These are phyloP conservation scores for Varecia variegata DNA, from an alignment of 2,797 vertebrate genomes.

Conservation along the genomic window DNA sequence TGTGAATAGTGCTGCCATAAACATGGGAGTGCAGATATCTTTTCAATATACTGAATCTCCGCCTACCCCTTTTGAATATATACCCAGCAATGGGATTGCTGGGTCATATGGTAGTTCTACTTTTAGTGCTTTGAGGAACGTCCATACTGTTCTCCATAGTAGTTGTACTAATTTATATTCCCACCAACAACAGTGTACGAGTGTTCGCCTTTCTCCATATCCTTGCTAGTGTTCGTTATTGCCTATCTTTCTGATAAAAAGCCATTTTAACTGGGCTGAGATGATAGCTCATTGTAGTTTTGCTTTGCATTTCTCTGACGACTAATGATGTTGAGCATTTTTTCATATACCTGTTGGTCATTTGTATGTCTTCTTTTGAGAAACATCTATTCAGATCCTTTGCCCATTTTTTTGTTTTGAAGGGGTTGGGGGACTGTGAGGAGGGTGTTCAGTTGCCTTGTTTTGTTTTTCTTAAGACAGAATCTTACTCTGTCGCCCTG, in stretches of 20 bases:
- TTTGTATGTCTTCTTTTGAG: too few relatives aligned
- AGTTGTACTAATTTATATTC: background rate
- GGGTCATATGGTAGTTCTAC: background rate
- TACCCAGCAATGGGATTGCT: background rate
- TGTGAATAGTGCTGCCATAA: background rate
- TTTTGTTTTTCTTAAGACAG: too few relatives aligned
- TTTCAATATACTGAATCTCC: background rate
- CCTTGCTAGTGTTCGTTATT: background rate
- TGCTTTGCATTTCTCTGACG: background rate
- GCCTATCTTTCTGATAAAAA: background rate
- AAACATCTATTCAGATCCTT: too few relatives aligned
- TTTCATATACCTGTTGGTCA: too few relatives aligned
- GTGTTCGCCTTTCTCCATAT: background rate
- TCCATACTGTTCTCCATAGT: background rate
- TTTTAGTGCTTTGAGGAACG: background rate
- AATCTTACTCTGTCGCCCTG: too few relatives aligned
- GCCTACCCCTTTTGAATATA: too few relatives aligned
- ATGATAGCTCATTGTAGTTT: background rate
- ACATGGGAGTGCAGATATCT: background rate
- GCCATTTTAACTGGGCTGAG: background rate
- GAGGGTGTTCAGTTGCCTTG: too few relatives aligned
- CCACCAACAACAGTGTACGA: background rate
- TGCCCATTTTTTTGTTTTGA: too few relatives aligned
- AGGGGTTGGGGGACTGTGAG: too few relatives aligned
- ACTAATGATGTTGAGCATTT: too few relatives aligned